A percentile compares a stretch with the other conserved stretches of the same genome.
Evolutionary conservation across 2,797 vertebrate genomes (phyloP).

Genomic region (Ciconia nigra): DNA sequence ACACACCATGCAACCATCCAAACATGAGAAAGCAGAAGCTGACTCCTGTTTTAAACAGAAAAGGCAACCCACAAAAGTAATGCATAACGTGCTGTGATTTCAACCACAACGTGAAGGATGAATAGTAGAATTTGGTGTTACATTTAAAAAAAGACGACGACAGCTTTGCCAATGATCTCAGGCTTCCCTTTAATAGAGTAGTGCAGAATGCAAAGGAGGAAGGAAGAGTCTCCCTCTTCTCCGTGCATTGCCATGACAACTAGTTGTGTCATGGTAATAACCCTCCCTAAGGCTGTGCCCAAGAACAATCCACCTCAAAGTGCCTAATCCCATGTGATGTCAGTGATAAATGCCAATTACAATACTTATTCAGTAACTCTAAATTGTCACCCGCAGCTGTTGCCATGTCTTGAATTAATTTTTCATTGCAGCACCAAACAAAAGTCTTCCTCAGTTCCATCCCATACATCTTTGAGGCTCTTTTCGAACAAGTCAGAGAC

Average conservation of each 20-base stretch:
- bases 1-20: background rate
- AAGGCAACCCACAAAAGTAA: background rate
- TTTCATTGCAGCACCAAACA: slow-evolving; percentile 10
- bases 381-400: slow-evolving; percentile 44
- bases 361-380: slow-evolving; percentile 54
- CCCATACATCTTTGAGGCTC: background rate
- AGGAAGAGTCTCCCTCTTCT: slow-evolving; percentile 59
- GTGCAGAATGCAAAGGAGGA: slow-evolving; percentile 29
- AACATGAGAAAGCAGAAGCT: background rate
- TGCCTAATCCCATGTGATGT: slow-evolving; percentile 56
- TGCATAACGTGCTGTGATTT: accelerated
- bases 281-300: slow-evolving; percentile 26
- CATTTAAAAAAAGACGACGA: background rate
- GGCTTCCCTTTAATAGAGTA: background rate
- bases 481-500: background rate
- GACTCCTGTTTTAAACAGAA: background rate
- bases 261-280: slow-evolving; percentile 56
- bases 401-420: slow-evolving; percentile 54
- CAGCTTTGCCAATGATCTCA: background rate
- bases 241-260: slow-evolving; percentile 66
- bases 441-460: background rate
- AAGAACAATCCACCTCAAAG: slow-evolving; percentile 61
- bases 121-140: background rate
- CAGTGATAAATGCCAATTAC: slow-evolving; percentile 50
- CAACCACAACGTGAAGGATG: accelerated